These are phyloP conservation scores for Leuciscus waleckii DNA, from an alignment of 2,797 vertebrate species.

Conservation along the genomic window DNA sequence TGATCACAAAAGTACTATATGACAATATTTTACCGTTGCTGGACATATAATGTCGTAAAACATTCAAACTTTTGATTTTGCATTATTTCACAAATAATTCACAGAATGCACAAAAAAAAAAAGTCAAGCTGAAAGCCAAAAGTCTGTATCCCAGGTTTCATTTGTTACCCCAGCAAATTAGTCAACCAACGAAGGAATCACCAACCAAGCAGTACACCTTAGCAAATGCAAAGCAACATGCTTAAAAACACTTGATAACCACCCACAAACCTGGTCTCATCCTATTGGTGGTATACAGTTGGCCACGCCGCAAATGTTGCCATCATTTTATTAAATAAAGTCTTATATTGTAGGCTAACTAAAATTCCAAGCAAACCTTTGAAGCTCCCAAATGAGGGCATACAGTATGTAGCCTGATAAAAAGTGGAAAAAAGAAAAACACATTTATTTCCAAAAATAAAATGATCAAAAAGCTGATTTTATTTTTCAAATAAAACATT, in stretches of 20 bases:
- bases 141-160: background rate
- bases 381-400: slow-evolving; percentile 23
- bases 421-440: background rate
- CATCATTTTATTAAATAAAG: background rate
- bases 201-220: background rate
- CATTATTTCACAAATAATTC: background rate
- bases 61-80: background rate
- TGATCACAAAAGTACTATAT: background rate
- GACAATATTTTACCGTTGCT: background rate
- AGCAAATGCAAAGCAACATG: slow-evolving; percentile 6
- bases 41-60: background rate
- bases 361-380: slow-evolving; percentile 32
- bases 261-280: background rate
- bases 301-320: background rate
- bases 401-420: slow-evolving; percentile 19
- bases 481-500: slow-evolving; percentile 24
- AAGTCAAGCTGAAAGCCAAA: background rate
- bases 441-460: slow-evolving; percentile 24
- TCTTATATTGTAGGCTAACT: background rate
- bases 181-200: background rate
- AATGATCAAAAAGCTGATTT: slow-evolving; percentile 36
- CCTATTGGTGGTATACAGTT: background rate
- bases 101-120: background rate
- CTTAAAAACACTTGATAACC: slow-evolving; percentile 4
- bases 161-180: background rate